A percentile compares a stretch with the other conserved stretches of the same genome.
phyloP scores from a whole-genome alignment of 2,888 invertebrate genomes.

The Meta bourneti region DNA sequence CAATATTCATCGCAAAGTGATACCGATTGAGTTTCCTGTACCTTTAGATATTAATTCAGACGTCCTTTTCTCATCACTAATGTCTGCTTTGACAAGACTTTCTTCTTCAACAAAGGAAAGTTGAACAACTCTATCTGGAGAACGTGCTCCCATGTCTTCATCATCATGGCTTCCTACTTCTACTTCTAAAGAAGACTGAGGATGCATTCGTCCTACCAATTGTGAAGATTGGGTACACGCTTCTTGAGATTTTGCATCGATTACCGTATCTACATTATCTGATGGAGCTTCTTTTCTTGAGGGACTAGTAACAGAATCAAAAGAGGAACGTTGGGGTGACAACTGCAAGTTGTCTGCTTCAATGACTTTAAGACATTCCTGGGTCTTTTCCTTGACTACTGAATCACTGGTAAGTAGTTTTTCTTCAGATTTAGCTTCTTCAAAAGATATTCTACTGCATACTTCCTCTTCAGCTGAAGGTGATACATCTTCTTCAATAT shows the following conservation, averaged over 20 bases:
- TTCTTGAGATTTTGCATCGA: constrained; percentile 16
- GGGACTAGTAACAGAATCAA: constrained; percentile 71
- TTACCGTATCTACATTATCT: constrained; percentile 58
- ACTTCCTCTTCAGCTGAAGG: constrained; percentile 78
- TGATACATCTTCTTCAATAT: constrained; percentile 80
- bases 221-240: not conserved
- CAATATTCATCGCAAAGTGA: constrained; percentile 6
- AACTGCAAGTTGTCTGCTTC: constrained; percentile 48
- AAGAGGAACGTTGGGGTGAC: constrained; percentile 68
- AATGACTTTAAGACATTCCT: constrained; percentile 48
- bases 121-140: constrained; percentile 62
- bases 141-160: constrained; percentile 78
- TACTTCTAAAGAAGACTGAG: constrained; percentile 79
- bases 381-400: constrained; percentile 12
- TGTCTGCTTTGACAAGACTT: constrained; percentile 25
- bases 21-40: constrained; percentile 25
- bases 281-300: constrained; percentile 61
- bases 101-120: constrained; percentile 70
- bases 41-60: constrained; percentile 7
- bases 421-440: constrained; percentile 48
- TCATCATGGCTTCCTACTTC: constrained; percentile 77
- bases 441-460: constrained; percentile 15
- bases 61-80: not conserved
- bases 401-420: not conserved
- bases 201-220: constrained; percentile 5